A percentile compares a stretch with the other conserved stretches of the same genome.
These are phyloP conservation scores for Jaculus jaculus DNA, from an alignment of 2,113 vertebrate species.

Conservation along the genomic window DNA sequence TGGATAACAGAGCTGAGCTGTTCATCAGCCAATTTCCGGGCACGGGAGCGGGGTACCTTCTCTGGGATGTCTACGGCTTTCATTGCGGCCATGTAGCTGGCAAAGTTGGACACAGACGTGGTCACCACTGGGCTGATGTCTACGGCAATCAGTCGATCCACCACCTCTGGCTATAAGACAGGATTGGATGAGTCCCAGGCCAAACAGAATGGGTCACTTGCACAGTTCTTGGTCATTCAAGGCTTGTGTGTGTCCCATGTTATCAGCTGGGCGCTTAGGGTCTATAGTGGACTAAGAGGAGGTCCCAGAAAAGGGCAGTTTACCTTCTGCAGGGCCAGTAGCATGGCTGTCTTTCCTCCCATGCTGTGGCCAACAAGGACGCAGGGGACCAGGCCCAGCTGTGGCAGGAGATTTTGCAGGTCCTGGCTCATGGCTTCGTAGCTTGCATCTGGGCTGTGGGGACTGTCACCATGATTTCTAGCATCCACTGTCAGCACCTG, in stretches of 20 bases:
- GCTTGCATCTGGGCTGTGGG: constrained; percentile 89
- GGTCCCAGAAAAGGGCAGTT: not conserved
- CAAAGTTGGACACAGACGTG: constrained; percentile 80
- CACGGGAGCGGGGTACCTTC: constrained; percentile 89
- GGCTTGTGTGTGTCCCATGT: not conserved
- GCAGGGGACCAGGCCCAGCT: constrained; percentile 89
- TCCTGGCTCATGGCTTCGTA: constrained; percentile 93
- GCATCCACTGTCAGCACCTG: constrained; percentile 96
- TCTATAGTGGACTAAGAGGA: not conserved
- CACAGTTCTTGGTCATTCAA: not conserved
- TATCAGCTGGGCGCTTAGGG: not conserved
- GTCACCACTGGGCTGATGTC: constrained; percentile 91
- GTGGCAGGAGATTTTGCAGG: constrained; percentile 88
- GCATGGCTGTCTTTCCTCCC: constrained; percentile 98
- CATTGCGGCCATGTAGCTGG: constrained; percentile 91
- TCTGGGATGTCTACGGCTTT: constrained; percentile 86
- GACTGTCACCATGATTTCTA: constrained; percentile 95
- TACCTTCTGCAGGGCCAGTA: constrained; percentile 90
- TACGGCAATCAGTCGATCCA: constrained; percentile 92
- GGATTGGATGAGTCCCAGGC: not conserved
- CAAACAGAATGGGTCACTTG: not conserved
- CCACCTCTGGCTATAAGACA: constrained; percentile 89
- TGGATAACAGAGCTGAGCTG: constrained; percentile 88
- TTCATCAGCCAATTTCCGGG: constrained; percentile 90
- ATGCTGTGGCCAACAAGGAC: constrained; percentile 96